Evolutionary conservation across 2,797 vertebrate genomes (phyloP).

Genomic region (Threskiornis aethiopicus): DNA sequence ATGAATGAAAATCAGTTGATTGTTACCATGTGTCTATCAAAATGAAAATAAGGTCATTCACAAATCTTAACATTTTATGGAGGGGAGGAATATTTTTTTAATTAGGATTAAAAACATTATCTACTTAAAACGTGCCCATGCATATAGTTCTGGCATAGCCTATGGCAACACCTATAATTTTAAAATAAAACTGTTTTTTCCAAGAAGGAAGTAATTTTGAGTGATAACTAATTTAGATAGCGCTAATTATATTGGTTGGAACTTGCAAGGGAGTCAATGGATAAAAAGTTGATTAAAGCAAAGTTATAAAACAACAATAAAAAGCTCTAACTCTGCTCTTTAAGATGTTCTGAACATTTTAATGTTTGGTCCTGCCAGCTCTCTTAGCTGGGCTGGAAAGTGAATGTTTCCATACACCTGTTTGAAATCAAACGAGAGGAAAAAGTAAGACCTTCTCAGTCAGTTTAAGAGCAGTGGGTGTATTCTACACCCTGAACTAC

Average conservation of each 20-base stretch:
- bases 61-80: slow-evolving; percentile 69
- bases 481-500: neutral
- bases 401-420: neutral
- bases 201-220: slow-evolving; percentile 75
- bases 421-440: neutral
- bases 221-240: slow-evolving; percentile 84
- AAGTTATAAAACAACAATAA: slow-evolving; percentile 72
- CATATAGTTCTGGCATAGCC: slow-evolving; percentile 71
- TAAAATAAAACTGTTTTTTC: slow-evolving; percentile 71
- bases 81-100: slow-evolving; percentile 65
- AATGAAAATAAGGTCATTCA: slow-evolving; percentile 77
- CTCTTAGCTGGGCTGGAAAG: neutral
- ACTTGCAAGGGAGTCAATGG: slow-evolving; percentile 54
- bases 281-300: slow-evolving; percentile 74
- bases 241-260: slow-evolving; percentile 77
- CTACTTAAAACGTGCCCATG: slow-evolving; percentile 76
- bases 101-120: slow-evolving; percentile 84
- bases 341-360: slow-evolving; percentile 46
- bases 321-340: slow-evolving; percentile 50
- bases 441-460: neutral
- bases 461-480: neutral
- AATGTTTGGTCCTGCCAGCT: slow-evolving; percentile 25
- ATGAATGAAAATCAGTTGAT: slow-evolving; percentile 72
- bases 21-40: slow-evolving; percentile 55
- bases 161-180: slow-evolving; percentile 79